Evolutionary conservation across 2,888 invertebrate genomes (phyloP).

Genomic region (Caenorhabditis sinica): DNA sequence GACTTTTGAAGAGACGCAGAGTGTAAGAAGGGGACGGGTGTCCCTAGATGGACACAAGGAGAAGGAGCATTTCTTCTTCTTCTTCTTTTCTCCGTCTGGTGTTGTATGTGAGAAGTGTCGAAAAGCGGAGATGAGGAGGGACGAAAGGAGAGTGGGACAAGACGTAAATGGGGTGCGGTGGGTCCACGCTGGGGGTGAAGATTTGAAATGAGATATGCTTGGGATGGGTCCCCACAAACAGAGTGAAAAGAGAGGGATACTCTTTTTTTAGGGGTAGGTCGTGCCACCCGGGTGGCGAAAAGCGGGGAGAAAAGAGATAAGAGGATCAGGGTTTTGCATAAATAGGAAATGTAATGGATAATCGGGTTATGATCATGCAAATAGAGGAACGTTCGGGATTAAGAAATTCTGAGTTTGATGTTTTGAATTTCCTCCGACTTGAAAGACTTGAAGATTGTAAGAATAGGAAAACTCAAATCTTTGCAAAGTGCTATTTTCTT

Average conservation of each 20-base stretch:
- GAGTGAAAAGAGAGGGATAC: neutral
- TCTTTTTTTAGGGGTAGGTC: neutral
- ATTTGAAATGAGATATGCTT: constrained; percentile 46
- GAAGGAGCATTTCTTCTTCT: neutral
- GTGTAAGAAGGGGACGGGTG: constrained; percentile 6
- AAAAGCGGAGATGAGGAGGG: constrained; percentile 48
- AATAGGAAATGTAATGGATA: constrained; percentile 6
- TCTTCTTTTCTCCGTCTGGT: constrained; percentile 18
- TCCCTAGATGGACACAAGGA: constrained; percentile 47
- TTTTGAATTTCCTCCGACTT: neutral
- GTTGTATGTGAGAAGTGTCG: constrained; percentile 52
- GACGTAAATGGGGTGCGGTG: constrained; percentile 2
- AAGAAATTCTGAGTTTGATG: neutral
- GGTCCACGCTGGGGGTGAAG: constrained; percentile 9
- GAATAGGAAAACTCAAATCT: too few species aligned
- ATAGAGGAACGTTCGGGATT: neutral
- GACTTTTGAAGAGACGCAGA: constrained; percentile 21
- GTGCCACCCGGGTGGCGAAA: constrained; percentile 3
- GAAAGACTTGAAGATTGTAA: too few species aligned
- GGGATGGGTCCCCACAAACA: constrained; percentile 1
- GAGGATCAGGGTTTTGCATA: neutral
- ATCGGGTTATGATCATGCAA: neutral
- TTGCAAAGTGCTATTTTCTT: too few species aligned
- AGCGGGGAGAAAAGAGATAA: neutral
- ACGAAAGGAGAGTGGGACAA: neutral